Base-by-base conservation (phyloP, 2,113 vertebrate genomes). In the Motacilla tschutschensis region DNA sequence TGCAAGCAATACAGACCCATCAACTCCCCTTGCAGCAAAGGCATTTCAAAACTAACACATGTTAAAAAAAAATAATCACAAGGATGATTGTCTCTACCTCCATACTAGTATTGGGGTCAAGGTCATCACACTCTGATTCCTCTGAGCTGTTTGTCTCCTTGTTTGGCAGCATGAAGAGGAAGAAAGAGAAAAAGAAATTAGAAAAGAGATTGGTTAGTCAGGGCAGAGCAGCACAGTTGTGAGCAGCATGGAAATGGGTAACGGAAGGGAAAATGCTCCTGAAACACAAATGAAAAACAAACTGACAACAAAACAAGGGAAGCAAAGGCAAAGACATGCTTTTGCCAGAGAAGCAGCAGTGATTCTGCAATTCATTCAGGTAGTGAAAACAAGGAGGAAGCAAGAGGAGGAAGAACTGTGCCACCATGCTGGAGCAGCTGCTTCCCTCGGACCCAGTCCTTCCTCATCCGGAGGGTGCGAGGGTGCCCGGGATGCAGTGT, bases 61-160 rank as follows among this genome's bases (percentile, higher is more conserved):
- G 17, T 38, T 69, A 48, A 53, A 63, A 87, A 81, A 89, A 81
- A 63, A 12, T 91, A 65, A 92, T 83, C 46, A 95, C 88, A 96
- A 95, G 72, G 86, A 93, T 89, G 92, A 95, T 96, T 85, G 92
- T 93, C 93, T 97, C 97, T 99, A 99, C 99, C 99, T 99, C 98
- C 99, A 99, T 99, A 94, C 99, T 98, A 91, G 98, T 98, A 97
- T 99, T 98, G 95, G 98, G 98, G 94, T 98, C 99, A 94, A 99
- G 97, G 95, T 99, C 99, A 92, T 99, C 99, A 95, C 98, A 99
- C 93, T 99, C 99, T 43, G 99, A 99, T 95, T 99, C 99, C 94
- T 99, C 99, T 85, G 99, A 99, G 85, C 98, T 99, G 98, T 99
- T 98, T 93, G 97, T 97, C 93, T 99, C 99, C 99, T 99, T 97